Evolutionary conservation across 2,797 vertebrate species (phyloP).

Genomic region (Galagoides demidoff): DNA sequence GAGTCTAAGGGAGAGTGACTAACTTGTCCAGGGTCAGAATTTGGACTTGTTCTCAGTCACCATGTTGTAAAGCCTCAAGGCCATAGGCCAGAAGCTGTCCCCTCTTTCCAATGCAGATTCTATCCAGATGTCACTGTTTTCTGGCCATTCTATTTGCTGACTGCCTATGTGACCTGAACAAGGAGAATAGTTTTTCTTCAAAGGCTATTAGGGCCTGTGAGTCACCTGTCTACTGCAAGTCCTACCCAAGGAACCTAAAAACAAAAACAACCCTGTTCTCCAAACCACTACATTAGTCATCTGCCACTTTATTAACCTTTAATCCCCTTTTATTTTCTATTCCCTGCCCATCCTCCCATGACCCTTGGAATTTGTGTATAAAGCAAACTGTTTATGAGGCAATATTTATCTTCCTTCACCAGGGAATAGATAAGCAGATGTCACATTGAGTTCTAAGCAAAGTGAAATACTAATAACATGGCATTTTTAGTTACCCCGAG

Average conservation of each 20-base stretch:
- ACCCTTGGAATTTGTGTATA: constrained; percentile 37
- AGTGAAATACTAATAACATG: background rate
- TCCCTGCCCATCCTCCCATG: background rate
- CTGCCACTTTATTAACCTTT: constrained; percentile 3
- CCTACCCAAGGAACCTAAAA: background rate
- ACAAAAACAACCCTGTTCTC: background rate
- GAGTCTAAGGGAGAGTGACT: background rate
- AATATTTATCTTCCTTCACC: constrained; percentile 30
- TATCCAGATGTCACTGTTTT: background rate
- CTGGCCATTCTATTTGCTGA: background rate
- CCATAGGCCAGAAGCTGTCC: background rate
- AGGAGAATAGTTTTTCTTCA: background rate
- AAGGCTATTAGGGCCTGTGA: background rate
- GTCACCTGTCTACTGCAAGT: background rate
- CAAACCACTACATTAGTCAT: background rate
- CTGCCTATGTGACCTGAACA: background rate
- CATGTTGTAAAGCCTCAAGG: background rate
- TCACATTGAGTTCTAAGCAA: background rate
- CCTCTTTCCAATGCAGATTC: background rate
- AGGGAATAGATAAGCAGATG: constrained; percentile 20
- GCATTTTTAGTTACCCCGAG: background rate
- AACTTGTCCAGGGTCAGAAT: background rate
- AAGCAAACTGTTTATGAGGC: constrained; percentile 57
- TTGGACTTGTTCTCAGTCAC: background rate
- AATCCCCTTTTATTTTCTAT: background rate